Evolutionary conservation across 1,140 invertebrate species (phyloP).

Genomic region (Sinonovacula constricta): DNA sequence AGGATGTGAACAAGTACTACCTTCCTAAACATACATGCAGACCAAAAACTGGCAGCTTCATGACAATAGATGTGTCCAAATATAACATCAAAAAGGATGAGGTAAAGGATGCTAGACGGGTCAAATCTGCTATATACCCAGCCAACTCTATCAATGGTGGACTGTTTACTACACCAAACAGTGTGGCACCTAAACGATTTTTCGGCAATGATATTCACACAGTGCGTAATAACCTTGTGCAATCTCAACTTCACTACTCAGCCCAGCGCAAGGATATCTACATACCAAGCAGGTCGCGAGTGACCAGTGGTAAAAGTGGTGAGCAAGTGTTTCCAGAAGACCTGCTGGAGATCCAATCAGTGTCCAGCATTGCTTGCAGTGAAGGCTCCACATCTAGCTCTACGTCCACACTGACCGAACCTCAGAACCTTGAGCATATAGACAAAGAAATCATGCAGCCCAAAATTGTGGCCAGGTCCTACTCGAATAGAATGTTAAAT

Average conservation of each 20-base stretch:
- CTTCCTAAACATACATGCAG: neutral
- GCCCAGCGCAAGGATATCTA: slow-evolving; percentile 25
- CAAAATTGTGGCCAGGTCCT: slow-evolving; percentile 38
- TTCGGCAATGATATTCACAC: slow-evolving; percentile 46
- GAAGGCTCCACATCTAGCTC: neutral
- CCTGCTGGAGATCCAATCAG: neutral
- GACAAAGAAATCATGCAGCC: slow-evolving; percentile 37
- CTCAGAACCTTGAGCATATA: slow-evolving; percentile 1
- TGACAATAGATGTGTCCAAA: slow-evolving; percentile 49
- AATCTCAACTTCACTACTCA: slow-evolving; percentile 38
- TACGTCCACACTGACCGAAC: slow-evolving; percentile 9
- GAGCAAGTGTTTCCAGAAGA: neutral
- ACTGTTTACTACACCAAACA: slow-evolving; percentile 3
- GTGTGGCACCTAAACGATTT: neutral
- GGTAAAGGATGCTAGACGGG: slow-evolving; percentile 4
- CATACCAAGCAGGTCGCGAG: neutral
- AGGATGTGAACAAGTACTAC: slow-evolving; percentile 38
- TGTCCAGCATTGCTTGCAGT: neutral
- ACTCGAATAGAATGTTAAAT: slow-evolving; percentile 41
- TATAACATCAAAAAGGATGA: slow-evolving; percentile 46
- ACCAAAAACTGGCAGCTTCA: slow-evolving; percentile 39
- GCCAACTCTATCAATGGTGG: neutral
- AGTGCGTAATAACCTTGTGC: slow-evolving; percentile 33
- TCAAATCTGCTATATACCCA: slow-evolving; percentile 30
- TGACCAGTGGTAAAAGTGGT: neutral